Percentiles rank a stretch among this genome's conserved stretches.
Conservation (phyloP, 2,888 invertebrate genomes). For the Amitus sp. region DNA sequence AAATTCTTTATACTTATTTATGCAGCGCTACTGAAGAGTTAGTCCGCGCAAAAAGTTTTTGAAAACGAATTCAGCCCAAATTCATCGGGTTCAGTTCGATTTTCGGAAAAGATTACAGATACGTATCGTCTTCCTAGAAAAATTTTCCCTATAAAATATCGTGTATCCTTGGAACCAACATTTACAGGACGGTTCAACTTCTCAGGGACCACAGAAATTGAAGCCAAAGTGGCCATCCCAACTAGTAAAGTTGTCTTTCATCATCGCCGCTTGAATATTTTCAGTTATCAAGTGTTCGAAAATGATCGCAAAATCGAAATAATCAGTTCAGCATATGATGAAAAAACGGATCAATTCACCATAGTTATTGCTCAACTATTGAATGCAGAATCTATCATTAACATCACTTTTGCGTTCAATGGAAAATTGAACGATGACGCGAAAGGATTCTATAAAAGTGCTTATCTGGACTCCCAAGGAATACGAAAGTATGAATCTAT, state of each 20-base stretch:
- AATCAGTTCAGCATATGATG: conserved; percentile 4
- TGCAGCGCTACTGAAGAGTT: too few relatives aligned
- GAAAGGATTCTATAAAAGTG: conserved; percentile 74
- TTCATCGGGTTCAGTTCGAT: too few relatives aligned
- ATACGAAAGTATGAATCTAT: conserved; percentile 61
- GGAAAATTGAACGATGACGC: conserved; percentile 70
- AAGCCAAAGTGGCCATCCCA: conserved; percentile 11
- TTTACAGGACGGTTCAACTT: conserved; percentile 15
- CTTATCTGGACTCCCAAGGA: conserved; percentile 62
- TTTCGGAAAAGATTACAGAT: neutral
- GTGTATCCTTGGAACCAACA: conserved; percentile 13
- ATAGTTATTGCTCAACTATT: neutral
- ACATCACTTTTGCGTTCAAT: conserved; percentile 67
- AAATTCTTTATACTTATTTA: too few relatives aligned
- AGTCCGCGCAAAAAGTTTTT: too few relatives aligned
- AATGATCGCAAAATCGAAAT: conserved; percentile 1
- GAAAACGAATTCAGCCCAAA: too few relatives aligned
- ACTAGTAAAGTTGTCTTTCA: conserved; percentile 27
- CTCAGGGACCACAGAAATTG: conserved; percentile 22
- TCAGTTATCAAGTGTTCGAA: conserved; percentile 2
- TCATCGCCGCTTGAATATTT: conserved; percentile 20
- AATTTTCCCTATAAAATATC: conserved; percentile 22
- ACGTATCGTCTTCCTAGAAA: conserved; percentile 26
- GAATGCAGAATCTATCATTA: neutral
- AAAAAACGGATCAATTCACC: conserved; percentile 14